Percentiles rank a stretch among this genome's conserved stretches.
phyloP scores from a whole-genome alignment of 2,113 vertebrate species.

The Isichthys henryi region DNA sequence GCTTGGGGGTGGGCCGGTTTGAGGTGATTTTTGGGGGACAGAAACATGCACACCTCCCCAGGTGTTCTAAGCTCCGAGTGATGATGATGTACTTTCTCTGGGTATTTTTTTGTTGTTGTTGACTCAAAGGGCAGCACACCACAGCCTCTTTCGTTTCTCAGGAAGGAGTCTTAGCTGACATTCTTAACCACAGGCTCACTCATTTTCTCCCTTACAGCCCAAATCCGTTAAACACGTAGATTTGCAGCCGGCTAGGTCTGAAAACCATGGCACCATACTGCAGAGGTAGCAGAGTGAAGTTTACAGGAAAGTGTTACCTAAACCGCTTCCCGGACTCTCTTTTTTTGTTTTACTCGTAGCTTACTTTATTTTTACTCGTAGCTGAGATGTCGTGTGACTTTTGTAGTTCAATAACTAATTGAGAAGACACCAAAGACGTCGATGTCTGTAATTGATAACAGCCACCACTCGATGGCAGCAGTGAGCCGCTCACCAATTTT shows the following conservation, averaged over 20 bases:
- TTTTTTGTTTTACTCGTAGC: neutral
- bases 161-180: slow-evolving; percentile 12
- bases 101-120: slow-evolving; percentile 8
- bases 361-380: neutral
- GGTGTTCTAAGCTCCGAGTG: neutral
- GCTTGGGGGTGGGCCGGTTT: too few relatives aligned
- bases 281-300: neutral
- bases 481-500: neutral
- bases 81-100: neutral
- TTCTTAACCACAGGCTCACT: slow-evolving; percentile 14
- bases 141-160: slow-evolving; percentile 8
- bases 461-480: slow-evolving; percentile 18
- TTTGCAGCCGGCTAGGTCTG: neutral
- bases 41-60: neutral
- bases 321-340: neutral
- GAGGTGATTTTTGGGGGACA: neutral
- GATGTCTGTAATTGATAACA: neutral
- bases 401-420: neutral
- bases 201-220: slow-evolving; percentile 11
- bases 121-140: neutral
- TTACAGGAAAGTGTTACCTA: neutral
- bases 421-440: neutral
- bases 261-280: neutral
- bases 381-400: neutral
- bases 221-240: neutral